Percentiles rank a stretch among this genome's conserved stretches.
Conservation (phyloP, 1,140 invertebrate species). For the Holotrichia oblita region DNA sequence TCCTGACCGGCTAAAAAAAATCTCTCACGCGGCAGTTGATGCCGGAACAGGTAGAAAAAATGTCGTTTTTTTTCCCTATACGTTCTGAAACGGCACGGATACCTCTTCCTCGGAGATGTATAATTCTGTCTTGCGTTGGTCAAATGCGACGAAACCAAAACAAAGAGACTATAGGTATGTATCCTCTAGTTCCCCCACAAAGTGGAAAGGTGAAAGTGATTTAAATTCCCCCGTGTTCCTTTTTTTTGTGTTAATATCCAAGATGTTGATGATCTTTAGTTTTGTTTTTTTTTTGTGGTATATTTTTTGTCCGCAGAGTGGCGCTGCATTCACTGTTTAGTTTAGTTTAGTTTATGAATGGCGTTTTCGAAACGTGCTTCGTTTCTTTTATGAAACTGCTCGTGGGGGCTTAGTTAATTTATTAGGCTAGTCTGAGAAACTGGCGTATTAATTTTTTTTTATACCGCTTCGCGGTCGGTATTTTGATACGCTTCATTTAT, state of each 20-base stretch:
- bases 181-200: background rate
- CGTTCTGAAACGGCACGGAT: background rate
- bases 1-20: conserved; percentile 10
- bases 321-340: conserved; percentile 9
- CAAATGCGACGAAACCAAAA: background rate
- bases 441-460: background rate
- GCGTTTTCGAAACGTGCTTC: background rate
- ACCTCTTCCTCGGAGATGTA: too few relatives aligned
- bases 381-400: background rate
- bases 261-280: conserved; percentile 10
- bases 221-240: background rate
- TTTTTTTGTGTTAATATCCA: background rate
- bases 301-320: background rate
- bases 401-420: background rate
- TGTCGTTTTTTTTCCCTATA: background rate
- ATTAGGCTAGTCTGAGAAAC: conserved; percentile 4
- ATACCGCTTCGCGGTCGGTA: background rate
- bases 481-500: background rate
- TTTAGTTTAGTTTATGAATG: background rate
- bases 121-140: too few relatives aligned
- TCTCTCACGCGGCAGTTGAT: background rate
- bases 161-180: background rate
- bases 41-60: background rate
- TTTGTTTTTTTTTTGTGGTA: background rate
- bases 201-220: conserved; percentile 25